Evolutionary conservation across 2,888 invertebrate species (phyloP), one percentile per base, ranked within the genome.

Genomic region (Tachystola acroxantha): DNA sequence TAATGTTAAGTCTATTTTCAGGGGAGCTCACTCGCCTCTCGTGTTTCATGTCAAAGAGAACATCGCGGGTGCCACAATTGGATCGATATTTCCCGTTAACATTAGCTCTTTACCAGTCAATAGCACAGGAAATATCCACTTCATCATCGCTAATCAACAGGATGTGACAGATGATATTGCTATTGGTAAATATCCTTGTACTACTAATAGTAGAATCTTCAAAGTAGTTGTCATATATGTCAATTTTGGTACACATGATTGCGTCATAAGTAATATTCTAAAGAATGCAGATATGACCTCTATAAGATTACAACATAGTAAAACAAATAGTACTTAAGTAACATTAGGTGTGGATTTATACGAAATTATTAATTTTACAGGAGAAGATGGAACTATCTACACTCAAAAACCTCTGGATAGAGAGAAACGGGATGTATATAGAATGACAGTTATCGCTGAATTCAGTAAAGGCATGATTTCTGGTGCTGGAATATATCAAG

Each of bases 141-240:
- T 94, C 51, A 88, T 94, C 12, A 93, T 95, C 44, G 95, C 94
- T 24, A 95, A 95, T 74, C 94, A 94, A 57, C 92, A 93, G 55
- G 95, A 96, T 64, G 91, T 94, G 2, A 89, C 91, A 10, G 94
- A 94, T 56, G 91, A 91, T 57, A 94, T 96, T 46, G 91, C 92
- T 19, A 93, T 96, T 22, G 92, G 93, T 64, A 87, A 69, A 32
- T 27, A 24, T 49, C n/a, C n/a, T 28, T 3, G 31, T 27, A 10
- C n/a, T 30, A 26, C 10, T n/a, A n/a, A n/a, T n/a, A n/a, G n/a
- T n/a, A n/a, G n/a, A n/a, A n/a, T n/a, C n/a, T n/a, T n/a, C n/a
- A n/a, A n/a, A n/a, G n/a, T n/a, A n/a, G n/a, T n/a, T n/a, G n/a
- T n/a, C n/a, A n/a, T n/a, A n/a, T n/a, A n/a, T n/a, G n/a, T n/a